phyloP scores from a whole-genome alignment of 1,140 invertebrate species.

The Drosophila aff. region DNA sequence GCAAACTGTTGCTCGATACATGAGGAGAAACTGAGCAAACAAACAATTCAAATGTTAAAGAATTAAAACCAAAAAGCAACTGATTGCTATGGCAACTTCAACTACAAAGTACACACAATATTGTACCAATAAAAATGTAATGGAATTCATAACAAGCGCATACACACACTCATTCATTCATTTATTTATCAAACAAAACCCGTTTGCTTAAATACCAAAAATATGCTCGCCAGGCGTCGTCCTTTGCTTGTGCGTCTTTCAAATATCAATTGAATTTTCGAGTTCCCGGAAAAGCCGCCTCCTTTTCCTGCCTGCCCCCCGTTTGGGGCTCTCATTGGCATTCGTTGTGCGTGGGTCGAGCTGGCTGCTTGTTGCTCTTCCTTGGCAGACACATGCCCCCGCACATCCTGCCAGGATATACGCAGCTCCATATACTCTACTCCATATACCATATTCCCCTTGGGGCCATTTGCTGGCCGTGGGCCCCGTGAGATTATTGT shows the following conservation, averaged over 20 bases:
- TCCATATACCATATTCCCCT: not conserved
- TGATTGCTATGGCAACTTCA: not conserved
- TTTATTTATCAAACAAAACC: conserved; percentile 9
- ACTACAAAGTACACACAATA: not conserved
- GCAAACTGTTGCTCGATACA: not conserved
- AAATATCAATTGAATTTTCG: conserved; percentile 29
- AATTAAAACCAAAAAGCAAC: not conserved
- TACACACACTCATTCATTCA: not conserved
- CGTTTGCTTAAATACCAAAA: conserved; percentile 8
- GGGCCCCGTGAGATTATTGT: conserved; percentile 36
- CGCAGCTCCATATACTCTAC: not conserved
- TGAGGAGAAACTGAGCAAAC: not conserved
- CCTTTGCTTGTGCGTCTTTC: conserved; percentile 8
- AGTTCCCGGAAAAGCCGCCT: conserved; percentile 21
- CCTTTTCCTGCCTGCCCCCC: not conserved
- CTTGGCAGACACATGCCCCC: not conserved
- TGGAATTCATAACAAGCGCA: not conserved
- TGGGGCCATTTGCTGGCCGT: conserved; percentile 5
- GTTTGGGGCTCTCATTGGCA: conserved; percentile 22
- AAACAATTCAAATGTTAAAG: not conserved
- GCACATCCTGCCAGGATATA: conserved; percentile 13
- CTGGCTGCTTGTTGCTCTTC: conserved; percentile 38
- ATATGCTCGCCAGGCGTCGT: conserved; percentile 2
- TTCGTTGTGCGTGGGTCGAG: conserved; percentile 20
- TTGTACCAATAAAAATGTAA: conserved; percentile 5